phyloP scores from a whole-genome alignment of 2,113 vertebrate genomes.

The Corydoras maculifer region DNA sequence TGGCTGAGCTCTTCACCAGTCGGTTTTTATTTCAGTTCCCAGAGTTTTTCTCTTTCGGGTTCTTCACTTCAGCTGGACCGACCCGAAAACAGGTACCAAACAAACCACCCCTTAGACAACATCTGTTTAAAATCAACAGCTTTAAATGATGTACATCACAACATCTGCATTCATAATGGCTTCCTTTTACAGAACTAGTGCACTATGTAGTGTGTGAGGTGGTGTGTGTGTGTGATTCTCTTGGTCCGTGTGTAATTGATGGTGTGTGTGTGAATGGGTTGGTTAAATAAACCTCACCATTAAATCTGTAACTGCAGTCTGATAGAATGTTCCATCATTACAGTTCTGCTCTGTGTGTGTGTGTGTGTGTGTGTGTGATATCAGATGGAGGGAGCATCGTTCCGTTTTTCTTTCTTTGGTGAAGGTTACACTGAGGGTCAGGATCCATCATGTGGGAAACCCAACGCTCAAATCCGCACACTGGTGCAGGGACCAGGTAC shows the following conservation, averaged over 20 bases:
- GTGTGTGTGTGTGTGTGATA: constrained; percentile 9
- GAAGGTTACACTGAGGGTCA: constrained; percentile 80
- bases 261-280: too few species aligned
- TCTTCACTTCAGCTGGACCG: constrained; percentile 82
- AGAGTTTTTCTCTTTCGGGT: constrained; percentile 84
- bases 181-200: too few species aligned
- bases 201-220: too few species aligned
- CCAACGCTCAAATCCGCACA: constrained; percentile 82
- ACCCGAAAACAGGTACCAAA: constrained; percentile 83
- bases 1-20: not conserved
- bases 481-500: constrained; percentile 89
- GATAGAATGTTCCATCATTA: too few species aligned
- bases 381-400: constrained; percentile 83
- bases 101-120: not conserved
- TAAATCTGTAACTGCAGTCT: too few species aligned
- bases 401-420: constrained; percentile 82
- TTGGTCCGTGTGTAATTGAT: too few species aligned
- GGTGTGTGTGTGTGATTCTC: too few species aligned
- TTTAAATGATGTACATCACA: not conserved
- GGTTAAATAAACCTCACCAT: too few species aligned
- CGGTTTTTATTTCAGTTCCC: constrained; percentile 69
- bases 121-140: too few species aligned
- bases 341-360: constrained; percentile 7
- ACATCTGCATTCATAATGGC: not conserved
- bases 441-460: constrained; percentile 70